phyloP scores from a whole-genome alignment of 2,797 vertebrate species.

The Dromococcyx pavoninus region DNA sequence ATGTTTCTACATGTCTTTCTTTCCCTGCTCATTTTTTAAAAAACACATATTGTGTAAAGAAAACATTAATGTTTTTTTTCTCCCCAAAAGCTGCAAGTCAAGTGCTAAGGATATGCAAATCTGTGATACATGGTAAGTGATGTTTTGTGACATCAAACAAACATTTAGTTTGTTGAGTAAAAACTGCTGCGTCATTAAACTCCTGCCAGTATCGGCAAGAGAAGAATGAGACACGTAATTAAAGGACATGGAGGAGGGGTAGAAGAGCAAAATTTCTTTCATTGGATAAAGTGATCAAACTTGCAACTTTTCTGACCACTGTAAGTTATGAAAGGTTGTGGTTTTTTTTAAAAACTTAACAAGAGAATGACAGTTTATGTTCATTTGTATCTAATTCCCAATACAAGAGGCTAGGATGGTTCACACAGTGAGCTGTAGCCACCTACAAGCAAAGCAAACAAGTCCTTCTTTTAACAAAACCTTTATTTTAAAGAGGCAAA shows the following conservation, averaged over 20 bases:
- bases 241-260: not conserved
- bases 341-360: no score
- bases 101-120: not conserved
- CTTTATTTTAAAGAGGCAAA: not conserved
- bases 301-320: not conserved
- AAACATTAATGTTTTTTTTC: not conserved
- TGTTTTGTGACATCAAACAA: not conserved
- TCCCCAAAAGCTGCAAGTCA: not conserved
- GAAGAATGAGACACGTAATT: not conserved
- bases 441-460: not conserved
- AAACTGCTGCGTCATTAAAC: not conserved
- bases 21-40: not conserved
- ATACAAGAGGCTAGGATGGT: not conserved
- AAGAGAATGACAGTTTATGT: not conserved
- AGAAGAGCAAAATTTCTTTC: not conserved
- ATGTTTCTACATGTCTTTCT: not conserved
- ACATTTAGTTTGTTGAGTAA: not conserved
- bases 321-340: not conserved
- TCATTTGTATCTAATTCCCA: not conserved
- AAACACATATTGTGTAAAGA: not conserved
- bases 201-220: not conserved
- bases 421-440: not conserved
- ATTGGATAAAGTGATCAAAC: not conserved
- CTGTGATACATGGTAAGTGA: not conserved
- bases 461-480: not conserved